These are phyloP conservation scores for Drosophila flavopinicola DNA, from an alignment of 2,888 invertebrate genomes.

Conservation along the genomic window DNA sequence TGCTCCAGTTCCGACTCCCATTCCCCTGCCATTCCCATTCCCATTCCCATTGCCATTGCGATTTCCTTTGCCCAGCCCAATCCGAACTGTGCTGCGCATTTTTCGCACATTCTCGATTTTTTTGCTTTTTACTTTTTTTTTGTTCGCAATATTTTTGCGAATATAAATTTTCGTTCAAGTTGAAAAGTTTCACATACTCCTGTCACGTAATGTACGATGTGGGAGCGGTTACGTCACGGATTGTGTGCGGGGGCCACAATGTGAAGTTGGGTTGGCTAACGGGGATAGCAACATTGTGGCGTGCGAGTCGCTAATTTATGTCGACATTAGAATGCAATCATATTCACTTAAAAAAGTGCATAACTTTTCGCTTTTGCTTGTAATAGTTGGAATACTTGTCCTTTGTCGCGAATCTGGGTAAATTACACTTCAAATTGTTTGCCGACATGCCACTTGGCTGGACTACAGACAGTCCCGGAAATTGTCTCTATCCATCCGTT, in stretches of 20 bases:
- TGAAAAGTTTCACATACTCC: constrained; percentile 76
- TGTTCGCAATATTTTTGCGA: constrained; percentile 54
- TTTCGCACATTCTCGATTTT: constrained; percentile 57
- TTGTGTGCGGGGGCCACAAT: background rate
- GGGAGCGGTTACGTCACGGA: background rate
- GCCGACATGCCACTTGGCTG: constrained; percentile 13
- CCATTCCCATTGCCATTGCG: background rate
- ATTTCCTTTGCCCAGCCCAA: constrained; percentile 1
- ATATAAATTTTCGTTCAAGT: constrained; percentile 75
- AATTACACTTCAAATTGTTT: constrained; percentile 26
- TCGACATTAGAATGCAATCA: constrained; percentile 77
- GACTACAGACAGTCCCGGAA: too few relatives aligned
- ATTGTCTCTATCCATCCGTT: too few relatives aligned
- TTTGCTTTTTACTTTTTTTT: constrained; percentile 15
- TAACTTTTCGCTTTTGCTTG: constrained; percentile 60
- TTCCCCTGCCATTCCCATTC: background rate
- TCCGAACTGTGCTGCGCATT: constrained; percentile 33
- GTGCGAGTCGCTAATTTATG: constrained; percentile 71
- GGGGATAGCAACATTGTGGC: constrained; percentile 33
- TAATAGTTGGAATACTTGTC: constrained; percentile 23
- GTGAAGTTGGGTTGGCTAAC: background rate
- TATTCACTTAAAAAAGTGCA: constrained; percentile 76
- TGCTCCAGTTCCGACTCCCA: constrained; percentile 14
- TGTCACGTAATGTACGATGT: constrained; percentile 64
- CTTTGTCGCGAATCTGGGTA: constrained; percentile 27